These are phyloP conservation scores for Eidolon dupreanum DNA, from an alignment of 2,797 vertebrate genomes.

Conservation along the genomic window DNA sequence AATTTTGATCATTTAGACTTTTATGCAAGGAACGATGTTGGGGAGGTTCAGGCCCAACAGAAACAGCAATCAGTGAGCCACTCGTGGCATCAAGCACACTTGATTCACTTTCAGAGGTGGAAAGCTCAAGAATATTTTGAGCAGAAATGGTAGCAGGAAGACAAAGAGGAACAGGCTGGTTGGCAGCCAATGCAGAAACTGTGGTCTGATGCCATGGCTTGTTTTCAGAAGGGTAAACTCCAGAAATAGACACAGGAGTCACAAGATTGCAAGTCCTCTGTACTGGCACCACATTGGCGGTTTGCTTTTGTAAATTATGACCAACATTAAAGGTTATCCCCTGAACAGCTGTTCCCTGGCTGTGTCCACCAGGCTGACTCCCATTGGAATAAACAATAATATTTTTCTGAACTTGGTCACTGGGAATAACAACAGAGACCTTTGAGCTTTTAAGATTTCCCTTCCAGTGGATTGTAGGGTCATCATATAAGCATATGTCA, in stretches of 20 bases:
- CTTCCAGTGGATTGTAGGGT: slow-evolving; percentile 98
- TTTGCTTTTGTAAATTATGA: slow-evolving; percentile 90
- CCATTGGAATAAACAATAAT: slow-evolving; percentile 96
- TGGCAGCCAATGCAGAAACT: slow-evolving; percentile 85
- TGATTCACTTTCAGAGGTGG: slow-evolving; percentile 79
- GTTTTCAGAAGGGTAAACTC: slow-evolving; percentile 86
- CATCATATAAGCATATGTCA: slow-evolving; percentile 96
- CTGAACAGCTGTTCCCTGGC: slow-evolving; percentile 88
- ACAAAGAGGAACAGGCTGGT: slow-evolving; percentile 87
- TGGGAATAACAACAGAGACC: slow-evolving; percentile 93
- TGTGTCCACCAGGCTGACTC: slow-evolving; percentile 89
- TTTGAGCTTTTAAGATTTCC: slow-evolving; percentile 94
- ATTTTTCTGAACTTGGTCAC: slow-evolving; percentile 94
- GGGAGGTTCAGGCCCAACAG: slow-evolving; percentile 57
- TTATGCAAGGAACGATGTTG: slow-evolving; percentile 64
- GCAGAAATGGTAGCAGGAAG: slow-evolving; percentile 86
- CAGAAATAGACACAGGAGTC: slow-evolving; percentile 88
- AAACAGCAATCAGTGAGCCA: slow-evolving; percentile 66
- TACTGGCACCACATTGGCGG: slow-evolving; percentile 91
- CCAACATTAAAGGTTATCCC: slow-evolving; percentile 88
- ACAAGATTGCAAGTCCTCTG: slow-evolving; percentile 91
- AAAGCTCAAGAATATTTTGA: slow-evolving; percentile 86
- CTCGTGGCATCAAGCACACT: neutral
- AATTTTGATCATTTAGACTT: slow-evolving; percentile 75
- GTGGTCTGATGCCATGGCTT: slow-evolving; percentile 85